Evolutionary conservation across 2,888 invertebrate genomes (phyloP).

Genomic region (Amblyteles armatorius): DNA sequence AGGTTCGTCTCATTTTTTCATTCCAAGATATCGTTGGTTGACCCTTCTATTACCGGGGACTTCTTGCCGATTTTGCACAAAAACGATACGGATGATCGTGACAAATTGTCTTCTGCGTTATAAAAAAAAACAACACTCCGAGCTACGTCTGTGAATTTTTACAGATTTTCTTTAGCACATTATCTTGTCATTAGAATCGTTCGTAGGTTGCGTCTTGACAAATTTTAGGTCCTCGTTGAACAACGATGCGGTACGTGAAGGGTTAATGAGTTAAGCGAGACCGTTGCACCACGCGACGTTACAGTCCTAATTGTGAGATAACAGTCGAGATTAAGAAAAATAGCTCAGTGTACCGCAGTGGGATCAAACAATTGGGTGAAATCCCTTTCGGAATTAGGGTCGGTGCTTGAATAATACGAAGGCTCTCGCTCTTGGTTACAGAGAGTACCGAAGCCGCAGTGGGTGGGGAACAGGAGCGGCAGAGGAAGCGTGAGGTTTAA

Average conservation of each 20-base stretch:
- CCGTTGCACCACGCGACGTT: neutral
- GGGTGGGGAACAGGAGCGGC: neutral
- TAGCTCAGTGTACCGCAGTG: neutral
- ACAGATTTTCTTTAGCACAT: no score
- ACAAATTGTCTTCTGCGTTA: no score
- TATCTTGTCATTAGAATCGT: no score
- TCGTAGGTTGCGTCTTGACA: no score
- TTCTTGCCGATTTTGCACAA: no score
- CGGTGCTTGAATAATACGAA: neutral
- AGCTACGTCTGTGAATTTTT: no score
- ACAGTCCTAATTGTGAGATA: constrained; percentile 1
- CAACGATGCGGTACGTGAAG: neutral
- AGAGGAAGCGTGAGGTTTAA: constrained; percentile 52
- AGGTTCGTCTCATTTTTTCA: no score
- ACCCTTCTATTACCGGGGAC: no score
- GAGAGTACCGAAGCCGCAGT: neutral
- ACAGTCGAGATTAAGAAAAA: constrained; percentile 16
- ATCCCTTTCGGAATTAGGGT: constrained; percentile 22
- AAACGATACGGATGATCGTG: no score
- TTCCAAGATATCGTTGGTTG: no score
- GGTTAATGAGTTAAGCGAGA: neutral
- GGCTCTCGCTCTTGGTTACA: constrained; percentile 10
- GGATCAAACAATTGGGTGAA: constrained; percentile 17
- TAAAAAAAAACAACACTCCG: no score
- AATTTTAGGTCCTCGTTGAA: neutral